Percentiles rank a stretch among this genome's conserved stretches.
Evolutionary conservation across 2,797 vertebrate species (phyloP).

Genomic region (Danio tinwini): DNA sequence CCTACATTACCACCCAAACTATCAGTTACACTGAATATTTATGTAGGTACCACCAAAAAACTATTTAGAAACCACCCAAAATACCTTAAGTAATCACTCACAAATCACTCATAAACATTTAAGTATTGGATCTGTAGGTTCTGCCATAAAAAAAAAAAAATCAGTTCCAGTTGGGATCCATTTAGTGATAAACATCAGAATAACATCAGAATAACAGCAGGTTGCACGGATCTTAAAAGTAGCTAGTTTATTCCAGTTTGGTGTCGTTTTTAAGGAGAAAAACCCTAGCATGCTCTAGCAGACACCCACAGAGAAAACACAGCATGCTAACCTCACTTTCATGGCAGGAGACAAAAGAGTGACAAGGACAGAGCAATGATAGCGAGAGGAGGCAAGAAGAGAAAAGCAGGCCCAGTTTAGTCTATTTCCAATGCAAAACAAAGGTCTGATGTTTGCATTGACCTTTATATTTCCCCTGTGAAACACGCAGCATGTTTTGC

Average conservation of each 20-base stretch:
- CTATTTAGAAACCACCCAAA: neutral
- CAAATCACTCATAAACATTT: no score
- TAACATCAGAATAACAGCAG: neutral
- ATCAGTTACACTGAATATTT: no score
- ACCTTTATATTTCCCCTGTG: slow-evolving; percentile 2
- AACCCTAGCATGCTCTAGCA: slow-evolving; percentile 4
- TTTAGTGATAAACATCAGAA: neutral
- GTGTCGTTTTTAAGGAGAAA: neutral
- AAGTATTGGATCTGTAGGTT: neutral
- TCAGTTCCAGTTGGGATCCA: neutral
- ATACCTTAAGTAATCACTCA: no score
- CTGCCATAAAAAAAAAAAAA: neutral
- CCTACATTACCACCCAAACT: no score
- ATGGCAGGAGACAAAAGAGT: slow-evolving; percentile 3
- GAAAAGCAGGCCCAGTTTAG: neutral
- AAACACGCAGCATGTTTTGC: neutral
- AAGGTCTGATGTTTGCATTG: slow-evolving; percentile 10
- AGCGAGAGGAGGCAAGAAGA: neutral
- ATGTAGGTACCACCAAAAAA: no score
- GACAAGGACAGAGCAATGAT: slow-evolving; percentile 11
- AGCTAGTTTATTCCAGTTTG: neutral
- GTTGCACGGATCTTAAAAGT: neutral
- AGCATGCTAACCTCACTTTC: slow-evolving; percentile 22
- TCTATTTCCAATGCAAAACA: neutral
- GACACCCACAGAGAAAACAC: slow-evolving; percentile 27